Base-by-base conservation (phyloP, 2,888 invertebrate genomes). In the Biston betularia region DNA sequence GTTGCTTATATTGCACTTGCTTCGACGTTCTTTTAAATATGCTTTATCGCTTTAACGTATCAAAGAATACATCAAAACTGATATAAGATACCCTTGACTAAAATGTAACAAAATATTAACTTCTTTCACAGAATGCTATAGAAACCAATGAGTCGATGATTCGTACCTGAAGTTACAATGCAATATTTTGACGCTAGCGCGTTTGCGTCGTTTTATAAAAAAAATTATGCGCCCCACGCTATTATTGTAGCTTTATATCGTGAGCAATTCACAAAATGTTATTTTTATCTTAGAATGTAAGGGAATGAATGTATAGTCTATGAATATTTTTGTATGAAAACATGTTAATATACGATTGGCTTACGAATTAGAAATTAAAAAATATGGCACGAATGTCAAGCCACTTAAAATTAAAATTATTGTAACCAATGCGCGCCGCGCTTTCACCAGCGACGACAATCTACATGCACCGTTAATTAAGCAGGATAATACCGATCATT, bases 281-380 rank as follows among this genome's bases (percentile, higher is more conserved):
- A 53, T 15, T 11, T 40, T 40, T 53, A 38, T 53, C 44, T 67
- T 69, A 69, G 63, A 49, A 55, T 55, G 24, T 70, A 69, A 72
- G 67, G 44, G 50, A 58, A 50, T 59, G 62, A 58, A 65, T 73
- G 65, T 69, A 71, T 54, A 71, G 65, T 69, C 64, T 65, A 54
- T 63, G 68, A 73, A 34, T 76, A 73, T 76, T 75, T 76, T 74
- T 76, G 66, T 77, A 76, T 72, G 73, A 68, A 65, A 59, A 48
- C 61, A 71, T 70, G 70, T 71, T 69, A 65, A 52, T 64, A 67
- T 67, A 55, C 24, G 56, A 57, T 63, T 44, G 53, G 45, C 45
- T 53, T 38, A 33, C 38, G 38, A 46, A n/a, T 38, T 4, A 53
- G 34, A 15, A 44, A 38, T 8, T 6, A 6, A 38, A 9, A 38